These are phyloP conservation scores for Ginglymostoma cirratum DNA, from an alignment of 2,113 vertebrate genomes.

Conservation along the genomic window DNA sequence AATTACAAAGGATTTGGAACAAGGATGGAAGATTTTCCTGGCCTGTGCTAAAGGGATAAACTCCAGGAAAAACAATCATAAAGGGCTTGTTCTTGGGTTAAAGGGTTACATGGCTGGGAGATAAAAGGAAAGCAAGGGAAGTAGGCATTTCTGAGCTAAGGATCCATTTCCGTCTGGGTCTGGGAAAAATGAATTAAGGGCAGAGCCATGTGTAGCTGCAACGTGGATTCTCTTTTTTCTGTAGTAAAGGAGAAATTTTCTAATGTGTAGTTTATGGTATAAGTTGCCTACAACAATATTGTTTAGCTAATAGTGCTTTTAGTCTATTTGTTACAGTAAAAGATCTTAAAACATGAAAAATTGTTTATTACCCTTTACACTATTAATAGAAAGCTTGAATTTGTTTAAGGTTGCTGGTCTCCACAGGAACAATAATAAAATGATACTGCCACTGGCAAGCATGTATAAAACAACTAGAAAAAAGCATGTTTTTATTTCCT, in stretches of 20 bases:
- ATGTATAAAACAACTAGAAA: not conserved
- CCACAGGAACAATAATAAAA: not conserved
- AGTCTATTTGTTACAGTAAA: not conserved
- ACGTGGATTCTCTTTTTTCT: not conserved
- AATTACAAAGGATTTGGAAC: not conserved
- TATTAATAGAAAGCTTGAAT: not conserved
- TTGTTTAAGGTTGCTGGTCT: not conserved
- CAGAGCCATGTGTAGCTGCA: not conserved
- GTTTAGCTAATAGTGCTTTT: not conserved
- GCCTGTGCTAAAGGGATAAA: too few relatives aligned
- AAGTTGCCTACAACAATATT: not conserved
- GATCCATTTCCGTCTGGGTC: not conserved
- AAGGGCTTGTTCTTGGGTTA: not conserved
- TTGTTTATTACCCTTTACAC: not conserved
- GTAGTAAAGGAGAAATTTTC: not conserved
- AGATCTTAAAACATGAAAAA: not conserved
- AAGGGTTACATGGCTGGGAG: not conserved
- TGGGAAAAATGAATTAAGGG: not conserved
- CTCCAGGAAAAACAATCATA: not conserved
- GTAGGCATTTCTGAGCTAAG: not conserved
- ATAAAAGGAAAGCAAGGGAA: not conserved
- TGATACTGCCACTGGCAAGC: not conserved
- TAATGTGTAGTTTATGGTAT: not conserved
- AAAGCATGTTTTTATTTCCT: not conserved
- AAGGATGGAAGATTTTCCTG: not conserved